Percentiles rank a stretch among this genome's conserved stretches.
phyloP scores from a whole-genome alignment of 2,797 vertebrate genomes.

The Oophaga sylvatica region DNA sequence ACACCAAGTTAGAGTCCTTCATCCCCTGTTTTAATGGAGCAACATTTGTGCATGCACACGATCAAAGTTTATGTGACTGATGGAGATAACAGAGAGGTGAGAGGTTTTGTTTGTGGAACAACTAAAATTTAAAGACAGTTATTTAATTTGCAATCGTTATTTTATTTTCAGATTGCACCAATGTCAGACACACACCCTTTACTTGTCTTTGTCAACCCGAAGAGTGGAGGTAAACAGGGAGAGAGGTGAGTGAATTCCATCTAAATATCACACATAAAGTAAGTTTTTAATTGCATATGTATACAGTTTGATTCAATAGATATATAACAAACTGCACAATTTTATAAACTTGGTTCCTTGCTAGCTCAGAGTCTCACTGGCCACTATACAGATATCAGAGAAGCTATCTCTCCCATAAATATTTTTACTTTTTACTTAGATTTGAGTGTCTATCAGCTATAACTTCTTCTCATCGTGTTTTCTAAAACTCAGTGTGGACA shows the following conservation, averaged over 20 bases:
- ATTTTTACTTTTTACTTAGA: neutral
- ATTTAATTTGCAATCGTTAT: neutral
- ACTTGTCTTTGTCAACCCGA: slow-evolving; percentile 92
- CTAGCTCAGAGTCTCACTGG: neutral
- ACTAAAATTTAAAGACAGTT: no score
- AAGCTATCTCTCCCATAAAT: neutral
- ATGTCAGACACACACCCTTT: slow-evolving; percentile 84
- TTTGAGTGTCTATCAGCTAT: neutral
- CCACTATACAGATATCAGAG: neutral
- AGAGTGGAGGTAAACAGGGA: slow-evolving; percentile 94
- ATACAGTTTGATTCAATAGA: neutral
- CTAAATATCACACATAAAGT: neutral
- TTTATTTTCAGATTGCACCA: slow-evolving; percentile 78
- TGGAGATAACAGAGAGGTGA: no score
- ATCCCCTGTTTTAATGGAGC: no score
- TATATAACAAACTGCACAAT: neutral
- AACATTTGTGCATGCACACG: no score
- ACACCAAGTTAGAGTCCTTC: no score
- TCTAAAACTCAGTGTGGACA: no score
- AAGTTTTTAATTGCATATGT: neutral
- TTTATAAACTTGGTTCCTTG: neutral
- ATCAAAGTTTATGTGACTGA: no score
- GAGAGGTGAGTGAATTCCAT: slow-evolving; percentile 76
- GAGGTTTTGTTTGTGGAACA: no score
- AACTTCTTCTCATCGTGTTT: no score